A percentile compares a stretch with the other conserved stretches of the same genome.
Evolutionary conservation across 2,888 invertebrate genomes (phyloP).

Genomic region (Yponomeuta evonymella): DNA sequence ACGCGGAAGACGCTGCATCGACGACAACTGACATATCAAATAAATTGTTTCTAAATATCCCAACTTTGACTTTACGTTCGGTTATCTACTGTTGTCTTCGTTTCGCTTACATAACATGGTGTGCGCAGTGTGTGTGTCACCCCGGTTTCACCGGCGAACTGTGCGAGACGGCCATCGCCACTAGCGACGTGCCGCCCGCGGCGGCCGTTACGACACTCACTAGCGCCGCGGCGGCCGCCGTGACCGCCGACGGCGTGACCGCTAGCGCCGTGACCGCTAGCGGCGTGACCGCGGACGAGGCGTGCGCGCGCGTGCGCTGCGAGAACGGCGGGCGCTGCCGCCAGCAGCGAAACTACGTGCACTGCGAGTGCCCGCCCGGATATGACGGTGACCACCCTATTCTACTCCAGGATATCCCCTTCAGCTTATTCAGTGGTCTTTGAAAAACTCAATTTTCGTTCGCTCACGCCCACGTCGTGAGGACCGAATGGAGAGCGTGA

Average conservation of each 20-base stretch:
- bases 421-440: no score
- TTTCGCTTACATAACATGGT: background rate
- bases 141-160: conserved; percentile 79
- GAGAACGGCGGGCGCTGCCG: conserved; percentile 78
- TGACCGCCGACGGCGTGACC: background rate
- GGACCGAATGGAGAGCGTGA: no score
- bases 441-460: no score
- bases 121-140: conserved; percentile 78
- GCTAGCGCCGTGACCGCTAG: background rate
- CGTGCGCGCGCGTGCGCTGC: conserved; percentile 76
- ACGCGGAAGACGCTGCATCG: no score
- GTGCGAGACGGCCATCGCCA: conserved; percentile 75
- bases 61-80: conserved; percentile 59
- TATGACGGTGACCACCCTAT: conserved; percentile 29
- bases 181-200: background rate
- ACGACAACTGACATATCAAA: no score
- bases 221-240: background rate
- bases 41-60: conserved; percentile 29
- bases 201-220: background rate
- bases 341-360: conserved; percentile 23
- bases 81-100: background rate
- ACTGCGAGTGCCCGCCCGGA: conserved; percentile 36
- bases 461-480: no score
- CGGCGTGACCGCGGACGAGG: background rate
- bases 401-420: background rate